Percentiles rank a stretch among this genome's conserved stretches.
Conservation (phyloP, 2,888 invertebrate species). For the Saturnia pavonia region DNA sequence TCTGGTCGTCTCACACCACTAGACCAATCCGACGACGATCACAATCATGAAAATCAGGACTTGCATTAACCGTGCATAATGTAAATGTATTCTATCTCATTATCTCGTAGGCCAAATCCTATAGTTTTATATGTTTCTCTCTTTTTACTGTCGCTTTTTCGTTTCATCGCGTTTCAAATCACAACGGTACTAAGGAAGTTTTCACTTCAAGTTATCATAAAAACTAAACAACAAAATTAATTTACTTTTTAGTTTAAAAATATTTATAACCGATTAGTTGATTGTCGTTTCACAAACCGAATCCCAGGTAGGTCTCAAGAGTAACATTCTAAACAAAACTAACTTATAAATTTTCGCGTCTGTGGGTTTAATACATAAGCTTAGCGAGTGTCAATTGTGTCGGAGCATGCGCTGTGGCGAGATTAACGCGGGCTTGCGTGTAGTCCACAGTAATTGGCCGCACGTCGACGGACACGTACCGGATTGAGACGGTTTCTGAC, state of each 20-base stretch:
- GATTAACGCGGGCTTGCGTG: slow-evolving; percentile 58
- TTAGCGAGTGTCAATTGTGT: slow-evolving; percentile 64
- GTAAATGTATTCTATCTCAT: too few species aligned
- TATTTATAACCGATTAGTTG: background rate
- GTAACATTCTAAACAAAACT: slow-evolving; percentile 67
- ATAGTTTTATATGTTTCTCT: too few species aligned
- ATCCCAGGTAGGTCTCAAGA: slow-evolving; percentile 38
- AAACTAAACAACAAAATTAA: background rate
- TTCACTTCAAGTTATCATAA: background rate
- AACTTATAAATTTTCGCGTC: slow-evolving; percentile 72
- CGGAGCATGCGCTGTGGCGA: slow-evolving; percentile 64
- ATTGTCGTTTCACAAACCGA: slow-evolving; percentile 1
- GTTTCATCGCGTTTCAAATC: too few species aligned
- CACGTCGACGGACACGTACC: slow-evolving; percentile 48
- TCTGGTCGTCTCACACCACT: too few species aligned
- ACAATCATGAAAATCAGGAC: too few species aligned
- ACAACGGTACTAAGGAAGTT: too few species aligned
- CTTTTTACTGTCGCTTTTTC: too few species aligned
- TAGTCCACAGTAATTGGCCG: slow-evolving; percentile 74
- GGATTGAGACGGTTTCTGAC: slow-evolving; percentile 34
- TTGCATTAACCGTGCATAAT: too few species aligned
- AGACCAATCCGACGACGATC: too few species aligned
- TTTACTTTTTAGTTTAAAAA: background rate
- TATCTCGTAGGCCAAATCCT: too few species aligned
- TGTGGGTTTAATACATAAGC: slow-evolving; percentile 52